Percentiles rank a stretch among this genome's conserved stretches.
Evolutionary conservation across 2,797 vertebrate genomes (phyloP).

Genomic region (Salmo trutta): DNA sequence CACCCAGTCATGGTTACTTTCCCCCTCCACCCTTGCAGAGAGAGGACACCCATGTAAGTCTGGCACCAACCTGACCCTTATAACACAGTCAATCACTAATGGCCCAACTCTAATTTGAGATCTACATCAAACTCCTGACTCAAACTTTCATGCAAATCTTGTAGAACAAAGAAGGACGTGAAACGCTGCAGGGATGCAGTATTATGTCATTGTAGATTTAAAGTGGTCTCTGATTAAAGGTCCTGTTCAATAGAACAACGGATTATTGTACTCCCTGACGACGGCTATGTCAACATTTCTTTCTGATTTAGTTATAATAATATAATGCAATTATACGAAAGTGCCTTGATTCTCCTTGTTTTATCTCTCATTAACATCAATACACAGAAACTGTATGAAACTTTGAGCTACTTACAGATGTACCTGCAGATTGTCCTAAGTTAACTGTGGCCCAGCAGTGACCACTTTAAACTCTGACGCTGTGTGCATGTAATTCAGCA

Average conservation of each 20-base stretch:
- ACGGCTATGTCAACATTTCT: not conserved
- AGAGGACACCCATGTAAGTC: slow-evolving; percentile 88
- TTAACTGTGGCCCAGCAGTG: slow-evolving; percentile 30
- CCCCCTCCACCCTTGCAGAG: slow-evolving; percentile 73
- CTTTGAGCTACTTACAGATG: not conserved
- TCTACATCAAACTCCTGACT: slow-evolving; percentile 9
- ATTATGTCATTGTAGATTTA: not conserved
- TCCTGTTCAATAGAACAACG: not conserved
- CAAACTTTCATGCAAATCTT: not conserved
- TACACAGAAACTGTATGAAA: not conserved
- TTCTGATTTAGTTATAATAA: not conserved
- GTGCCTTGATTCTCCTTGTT: not conserved
- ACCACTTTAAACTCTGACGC: slow-evolving; percentile 29
- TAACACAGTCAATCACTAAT: slow-evolving; percentile 38
- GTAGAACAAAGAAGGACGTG: not conserved
- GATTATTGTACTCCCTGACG: not conserved
- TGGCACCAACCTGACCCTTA: slow-evolving; percentile 46
- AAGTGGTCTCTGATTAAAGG: not conserved
- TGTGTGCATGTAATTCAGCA: slow-evolving; percentile 54
- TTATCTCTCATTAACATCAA: not conserved
- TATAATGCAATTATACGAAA: not conserved
- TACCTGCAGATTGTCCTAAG: slow-evolving; percentile 28
- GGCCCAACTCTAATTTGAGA: slow-evolving; percentile 26
- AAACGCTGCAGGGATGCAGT: not conserved
- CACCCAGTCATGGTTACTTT: slow-evolving; percentile 52